A percentile compares a stretch with the other conserved stretches of the same genome.
phyloP scores from a whole-genome alignment of 2,797 vertebrate genomes.

The Cetoscarus ocellatus region DNA sequence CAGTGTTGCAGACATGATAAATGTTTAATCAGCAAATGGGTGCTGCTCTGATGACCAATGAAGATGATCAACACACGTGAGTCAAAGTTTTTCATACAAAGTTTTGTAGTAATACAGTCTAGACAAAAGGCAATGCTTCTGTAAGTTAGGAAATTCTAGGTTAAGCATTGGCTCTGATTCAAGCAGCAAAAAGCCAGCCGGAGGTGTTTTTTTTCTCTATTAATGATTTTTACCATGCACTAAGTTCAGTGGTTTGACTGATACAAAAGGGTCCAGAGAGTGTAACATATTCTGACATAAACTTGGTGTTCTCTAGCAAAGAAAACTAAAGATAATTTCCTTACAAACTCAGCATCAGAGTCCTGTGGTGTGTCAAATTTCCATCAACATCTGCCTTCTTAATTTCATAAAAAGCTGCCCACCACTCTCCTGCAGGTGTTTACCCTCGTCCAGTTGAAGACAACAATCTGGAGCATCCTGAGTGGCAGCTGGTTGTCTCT shows the following conservation, averaged over 20 bases:
- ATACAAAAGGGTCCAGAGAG: too few species aligned
- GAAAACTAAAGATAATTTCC: too few species aligned
- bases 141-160: not conserved
- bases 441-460: conserved; percentile 5
- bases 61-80: conserved; percentile 24
- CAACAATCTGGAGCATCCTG: not conserved
- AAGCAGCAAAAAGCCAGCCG: too few species aligned
- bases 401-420: not conserved
- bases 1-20: not conserved
- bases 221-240: too few species aligned
- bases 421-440: conserved; percentile 8
- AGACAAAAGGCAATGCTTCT: not conserved
- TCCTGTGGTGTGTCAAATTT: too few species aligned
- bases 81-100: not conserved
- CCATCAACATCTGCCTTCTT: too few species aligned
- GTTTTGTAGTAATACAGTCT: not conserved
- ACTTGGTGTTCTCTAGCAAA: too few species aligned
- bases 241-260: too few species aligned
- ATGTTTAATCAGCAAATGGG: conserved; percentile 7
- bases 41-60: conserved; percentile 1
- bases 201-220: too few species aligned
- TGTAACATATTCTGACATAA: too few species aligned
- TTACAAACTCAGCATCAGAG: too few species aligned
- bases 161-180: too few species aligned
- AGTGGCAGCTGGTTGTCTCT: conserved; percentile 30